Evolutionary conservation across 2,888 invertebrate species (phyloP), one percentile per base, ranked within the genome.

Genomic region (Eretmocerus hayati): DNA sequence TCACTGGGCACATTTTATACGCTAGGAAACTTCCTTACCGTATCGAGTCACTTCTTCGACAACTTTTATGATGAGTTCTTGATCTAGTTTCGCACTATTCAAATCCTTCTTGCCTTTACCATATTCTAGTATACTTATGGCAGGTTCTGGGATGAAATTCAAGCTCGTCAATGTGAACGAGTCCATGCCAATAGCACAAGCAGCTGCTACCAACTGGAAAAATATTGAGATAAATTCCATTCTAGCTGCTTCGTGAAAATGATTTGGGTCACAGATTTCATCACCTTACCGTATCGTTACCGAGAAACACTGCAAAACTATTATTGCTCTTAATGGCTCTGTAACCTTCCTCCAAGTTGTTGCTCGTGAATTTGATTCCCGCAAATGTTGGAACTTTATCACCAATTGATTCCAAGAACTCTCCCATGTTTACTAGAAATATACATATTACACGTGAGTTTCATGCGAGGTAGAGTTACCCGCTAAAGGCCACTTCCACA

Each of bases 331-430:
- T 72, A 4, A 81, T 58, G 2, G 83, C 83, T 58, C 77, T 78
- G 1, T 77, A 72, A 1, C 80, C 86, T 66, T 86, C 84, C 44
- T 80, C 79, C 39, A 90, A 73, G 62, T 84, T 81, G 32, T 78
- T 79, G 9, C 84, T 83, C 0, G 90, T 90, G 64, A 84, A 90
- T 68, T 91, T 91, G n/a, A 90, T 76, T 3, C 91, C 91, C 50
- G 77, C 78, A 62, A 91, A 85, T 44, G 83, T 87, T 0, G 87
- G 81, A 39, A 91, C 80, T 48, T 75, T 66, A 4, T 73, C 72
- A 0, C 77, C 77, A 1, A 85, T 82, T 19, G 78, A 75, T 13
- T 75, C 72, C 32, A 87, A 76, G 59, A 87, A 85, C 21, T 77
- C 71, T 35, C 80, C 81, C 85, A 87, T 87, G 58, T 82, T 77